A percentile compares a stretch with the other conserved stretches of the same genome.
Conservation (phyloP, 2,797 vertebrate genomes). For the Steatocranus sp. region DNA sequence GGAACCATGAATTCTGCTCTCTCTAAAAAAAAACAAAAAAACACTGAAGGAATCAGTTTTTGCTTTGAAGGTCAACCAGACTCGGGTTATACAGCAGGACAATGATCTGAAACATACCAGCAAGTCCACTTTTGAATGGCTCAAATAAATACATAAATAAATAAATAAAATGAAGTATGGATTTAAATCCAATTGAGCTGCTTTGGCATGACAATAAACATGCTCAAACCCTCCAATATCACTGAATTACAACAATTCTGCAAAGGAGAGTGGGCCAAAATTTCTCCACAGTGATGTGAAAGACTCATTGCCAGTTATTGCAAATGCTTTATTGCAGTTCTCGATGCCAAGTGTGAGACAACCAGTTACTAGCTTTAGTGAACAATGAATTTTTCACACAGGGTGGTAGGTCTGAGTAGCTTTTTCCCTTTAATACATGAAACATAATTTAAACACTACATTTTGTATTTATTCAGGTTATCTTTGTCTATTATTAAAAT, state of each 20-base stretch:
- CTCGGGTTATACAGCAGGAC: not conserved
- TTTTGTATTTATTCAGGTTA: not conserved
- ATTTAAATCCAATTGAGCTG: not conserved
- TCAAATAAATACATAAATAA: not conserved
- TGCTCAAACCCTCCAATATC: not conserved
- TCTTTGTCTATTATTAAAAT: not conserved
- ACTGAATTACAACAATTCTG: not conserved
- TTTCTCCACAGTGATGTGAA: not conserved
- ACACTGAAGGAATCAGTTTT: not conserved
- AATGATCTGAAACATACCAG: not conserved
- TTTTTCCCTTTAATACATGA: not conserved
- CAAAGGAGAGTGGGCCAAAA: not conserved
- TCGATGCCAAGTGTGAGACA: not conserved
- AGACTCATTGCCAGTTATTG: not conserved
- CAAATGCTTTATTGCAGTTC: not conserved
- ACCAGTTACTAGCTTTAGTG: not conserved
- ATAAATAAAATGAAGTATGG: not conserved
- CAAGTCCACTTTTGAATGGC: not conserved
- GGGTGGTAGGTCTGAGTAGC: not conserved
- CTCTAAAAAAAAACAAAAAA: not conserved
- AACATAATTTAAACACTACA: not conserved
- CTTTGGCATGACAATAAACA: not conserved
- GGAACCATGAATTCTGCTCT: not conserved
- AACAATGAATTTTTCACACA: not conserved
- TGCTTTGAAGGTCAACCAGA: not conserved